A percentile compares a stretch with the other conserved stretches of the same genome.
Evolutionary conservation across 92 coral and sea anemone species (phyloP).

Genomic region (Epizoanthus stellaris): DNA sequence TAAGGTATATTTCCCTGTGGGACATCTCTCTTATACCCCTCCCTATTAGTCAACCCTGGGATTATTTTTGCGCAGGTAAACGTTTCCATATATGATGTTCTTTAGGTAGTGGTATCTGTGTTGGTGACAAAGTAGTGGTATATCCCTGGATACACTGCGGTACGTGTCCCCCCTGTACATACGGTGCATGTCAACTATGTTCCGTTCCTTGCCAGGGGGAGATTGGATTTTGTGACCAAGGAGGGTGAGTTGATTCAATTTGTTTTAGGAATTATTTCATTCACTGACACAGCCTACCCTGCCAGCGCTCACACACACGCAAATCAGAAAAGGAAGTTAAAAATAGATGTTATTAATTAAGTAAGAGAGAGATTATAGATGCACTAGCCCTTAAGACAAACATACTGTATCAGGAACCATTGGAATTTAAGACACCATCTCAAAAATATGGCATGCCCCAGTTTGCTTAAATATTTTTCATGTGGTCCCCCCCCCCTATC

Average conservation of each 20-base stretch:
- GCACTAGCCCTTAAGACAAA: too few relatives aligned
- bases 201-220: constrained; percentile 13
- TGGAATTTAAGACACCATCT: too few relatives aligned
- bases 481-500: too few relatives aligned
- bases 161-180: constrained; percentile 6
- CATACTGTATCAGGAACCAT: too few relatives aligned
- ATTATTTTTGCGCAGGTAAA: not conserved
- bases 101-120: not conserved
- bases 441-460: too few relatives aligned
- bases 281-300: not conserved
- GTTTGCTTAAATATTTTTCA: too few relatives aligned
- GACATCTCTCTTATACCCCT: too few relatives aligned
- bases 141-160: constrained; percentile 45
- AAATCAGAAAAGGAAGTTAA: too few relatives aligned
- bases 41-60: not conserved
- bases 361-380: too few relatives aligned
- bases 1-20: too few relatives aligned
- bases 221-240: constrained; percentile 34
- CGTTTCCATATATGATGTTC: not conserved
- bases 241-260: constrained; percentile 29
- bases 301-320: too few relatives aligned
- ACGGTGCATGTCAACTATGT: constrained; percentile 31
- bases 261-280: not conserved
- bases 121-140: constrained; percentile 32
- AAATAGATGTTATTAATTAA: too few relatives aligned